Evolutionary conservation across 2,888 invertebrate species (phyloP).

Genomic region (Melieria omissa): DNA sequence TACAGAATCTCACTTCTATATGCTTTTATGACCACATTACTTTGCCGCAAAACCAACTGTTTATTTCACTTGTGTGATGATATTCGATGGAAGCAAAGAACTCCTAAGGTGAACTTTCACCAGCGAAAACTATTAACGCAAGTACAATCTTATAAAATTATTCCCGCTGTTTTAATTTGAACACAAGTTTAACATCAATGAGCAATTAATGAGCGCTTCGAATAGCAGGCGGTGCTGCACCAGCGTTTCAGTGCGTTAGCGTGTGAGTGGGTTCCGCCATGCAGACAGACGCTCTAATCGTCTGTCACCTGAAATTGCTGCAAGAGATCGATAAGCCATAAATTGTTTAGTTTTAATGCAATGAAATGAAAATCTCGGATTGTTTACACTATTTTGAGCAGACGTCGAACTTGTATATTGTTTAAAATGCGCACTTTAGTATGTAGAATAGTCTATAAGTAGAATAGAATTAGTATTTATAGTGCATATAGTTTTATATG

Average conservation of each 20-base stretch:
- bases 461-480: no score
- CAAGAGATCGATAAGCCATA: neutral
- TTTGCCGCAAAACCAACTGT: no score
- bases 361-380: neutral
- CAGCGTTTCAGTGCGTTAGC: neutral
- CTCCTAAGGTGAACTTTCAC: no score
- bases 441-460: no score
- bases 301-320: conserved; percentile 13
- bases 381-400: no score
- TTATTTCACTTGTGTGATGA: no score
- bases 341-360: conserved; percentile 12
- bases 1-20: no score
- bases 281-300: conserved; percentile 8
- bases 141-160: conserved; percentile 23
- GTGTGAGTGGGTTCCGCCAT: neutral
- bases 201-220: neutral
- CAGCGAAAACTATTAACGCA: neutral
- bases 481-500: no score
- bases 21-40: no score
- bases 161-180: conserved; percentile 21
- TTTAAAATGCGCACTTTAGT: no score
- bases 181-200: conserved; percentile 11
- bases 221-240: conserved; percentile 11
- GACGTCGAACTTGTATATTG: no score
- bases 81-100: no score